These are phyloP conservation scores for Aelia acuminata DNA, from an alignment of 2,888 invertebrate genomes.

Conservation along the genomic window DNA sequence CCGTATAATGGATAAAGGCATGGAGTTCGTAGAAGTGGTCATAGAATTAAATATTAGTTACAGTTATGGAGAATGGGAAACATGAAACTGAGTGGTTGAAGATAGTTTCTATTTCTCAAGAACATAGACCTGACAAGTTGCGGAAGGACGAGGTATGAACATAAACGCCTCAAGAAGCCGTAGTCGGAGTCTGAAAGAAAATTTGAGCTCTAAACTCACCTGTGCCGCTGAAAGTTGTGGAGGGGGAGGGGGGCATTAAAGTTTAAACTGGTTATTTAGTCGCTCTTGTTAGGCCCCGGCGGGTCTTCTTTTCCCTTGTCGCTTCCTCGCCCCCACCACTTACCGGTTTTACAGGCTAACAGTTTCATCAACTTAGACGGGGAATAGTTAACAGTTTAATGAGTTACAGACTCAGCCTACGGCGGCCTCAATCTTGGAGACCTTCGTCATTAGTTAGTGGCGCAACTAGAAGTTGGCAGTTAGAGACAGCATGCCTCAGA, in stretches of 20 bases:
- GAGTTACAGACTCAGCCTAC: neutral
- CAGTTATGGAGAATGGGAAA: no score
- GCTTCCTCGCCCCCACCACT: neutral
- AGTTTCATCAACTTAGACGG: constrained; percentile 9
- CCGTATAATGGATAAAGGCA: no score
- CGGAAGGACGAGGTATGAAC: neutral
- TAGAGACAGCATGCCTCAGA: neutral
- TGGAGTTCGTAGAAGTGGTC: no score
- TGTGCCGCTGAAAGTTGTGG: neutral
- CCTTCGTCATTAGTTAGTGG: neutral
- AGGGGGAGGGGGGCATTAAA: neutral
- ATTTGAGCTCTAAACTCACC: constrained; percentile 29
- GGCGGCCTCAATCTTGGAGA: neutral
- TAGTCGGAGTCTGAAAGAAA: neutral
- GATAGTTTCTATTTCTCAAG: neutral
- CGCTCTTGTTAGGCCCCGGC: neutral
- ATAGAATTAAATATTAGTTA: no score
- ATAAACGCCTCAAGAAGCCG: neutral
- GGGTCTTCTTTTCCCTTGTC: neutral
- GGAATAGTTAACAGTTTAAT: constrained; percentile 35
- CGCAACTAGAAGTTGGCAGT: neutral
- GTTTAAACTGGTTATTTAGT: constrained; percentile 44
- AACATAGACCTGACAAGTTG: neutral
- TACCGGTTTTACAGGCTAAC: constrained; percentile 23
- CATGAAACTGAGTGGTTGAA: no score